Conservation (phyloP, 2,797 vertebrate species). For the Sparidentex hasta region DNA sequence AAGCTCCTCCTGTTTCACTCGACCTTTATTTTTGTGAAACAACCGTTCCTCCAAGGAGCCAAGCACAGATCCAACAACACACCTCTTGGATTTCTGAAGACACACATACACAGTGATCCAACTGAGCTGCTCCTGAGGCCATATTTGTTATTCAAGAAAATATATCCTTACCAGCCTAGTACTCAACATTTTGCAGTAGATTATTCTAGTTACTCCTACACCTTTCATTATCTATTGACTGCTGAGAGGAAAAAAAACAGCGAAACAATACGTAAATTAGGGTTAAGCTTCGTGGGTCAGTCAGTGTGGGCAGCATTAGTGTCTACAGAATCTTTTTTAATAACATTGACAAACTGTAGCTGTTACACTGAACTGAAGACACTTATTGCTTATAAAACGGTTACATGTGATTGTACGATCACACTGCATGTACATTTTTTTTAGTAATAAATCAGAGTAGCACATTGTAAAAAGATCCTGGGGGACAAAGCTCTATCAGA, state of each 20-base stretch:
- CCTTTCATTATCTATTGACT: constrained; percentile 9
- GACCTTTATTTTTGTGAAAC: not conserved
- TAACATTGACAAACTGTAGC: not conserved
- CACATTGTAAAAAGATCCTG: not conserved
- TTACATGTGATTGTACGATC: not conserved
- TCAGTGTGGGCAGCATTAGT: constrained; percentile 3
- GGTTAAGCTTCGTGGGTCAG: not conserved
- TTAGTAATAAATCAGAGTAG: not conserved
- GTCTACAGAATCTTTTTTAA: constrained; percentile 22
- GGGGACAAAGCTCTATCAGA: not conserved
- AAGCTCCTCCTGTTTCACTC: not conserved
- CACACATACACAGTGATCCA: not conserved
- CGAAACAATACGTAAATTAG: constrained; percentile 1
- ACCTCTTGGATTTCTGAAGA: not conserved
- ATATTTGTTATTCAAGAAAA: constrained; percentile 10
- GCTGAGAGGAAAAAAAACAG: not conserved
- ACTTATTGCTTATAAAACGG: not conserved
- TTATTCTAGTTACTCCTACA: constrained; percentile 9
- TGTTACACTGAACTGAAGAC: not conserved
- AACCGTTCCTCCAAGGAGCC: not conserved
- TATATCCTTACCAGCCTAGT: not conserved
- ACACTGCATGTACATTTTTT: not conserved
- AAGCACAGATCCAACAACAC: not conserved
- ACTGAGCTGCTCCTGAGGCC: not conserved
- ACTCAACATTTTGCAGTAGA: not conserved